These are phyloP conservation scores for Scylla paramamosain DNA, from an alignment of 1,140 invertebrate genomes.

Conservation along the genomic window DNA sequence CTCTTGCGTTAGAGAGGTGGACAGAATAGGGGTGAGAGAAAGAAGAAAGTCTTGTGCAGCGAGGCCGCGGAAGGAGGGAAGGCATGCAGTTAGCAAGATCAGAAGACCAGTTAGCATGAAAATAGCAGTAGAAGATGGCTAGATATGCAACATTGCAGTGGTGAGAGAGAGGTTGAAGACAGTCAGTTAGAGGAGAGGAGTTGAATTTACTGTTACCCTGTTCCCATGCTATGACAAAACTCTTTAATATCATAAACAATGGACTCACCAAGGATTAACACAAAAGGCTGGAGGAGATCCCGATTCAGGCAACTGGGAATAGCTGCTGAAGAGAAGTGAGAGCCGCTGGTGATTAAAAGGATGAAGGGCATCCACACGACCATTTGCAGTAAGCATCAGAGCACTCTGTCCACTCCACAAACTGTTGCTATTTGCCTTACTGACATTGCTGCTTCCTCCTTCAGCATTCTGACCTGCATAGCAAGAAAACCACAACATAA, in stretches of 20 bases:
- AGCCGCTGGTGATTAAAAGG: conserved; percentile 93
- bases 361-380: conserved; percentile 89
- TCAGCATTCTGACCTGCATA: too few species aligned
- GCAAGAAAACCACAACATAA: too few species aligned
- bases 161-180: too few species aligned
- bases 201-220: conserved; percentile 59
- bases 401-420: conserved; percentile 71
- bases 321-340: conserved; percentile 95
- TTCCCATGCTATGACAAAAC: neutral
- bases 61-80: too few species aligned
- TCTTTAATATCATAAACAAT: conserved; percentile 21
- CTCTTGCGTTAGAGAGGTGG: too few species aligned
- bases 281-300: conserved; percentile 90
- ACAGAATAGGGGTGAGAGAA: too few species aligned
- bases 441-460: neutral
- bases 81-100: too few species aligned
- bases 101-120: too few species aligned
- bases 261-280: conserved; percentile 90
- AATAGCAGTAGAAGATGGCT: too few species aligned
- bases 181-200: too few species aligned
- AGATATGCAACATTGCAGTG: too few species aligned
- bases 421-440: neutral
- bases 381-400: conserved; percentile 68
- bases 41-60: too few species aligned
- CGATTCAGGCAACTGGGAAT: conserved; percentile 89